A percentile compares a stretch with the other conserved stretches of the same genome.
Conservation (phyloP, 2,797 vertebrate species). For the Mormyrus hasselquistii region DNA sequence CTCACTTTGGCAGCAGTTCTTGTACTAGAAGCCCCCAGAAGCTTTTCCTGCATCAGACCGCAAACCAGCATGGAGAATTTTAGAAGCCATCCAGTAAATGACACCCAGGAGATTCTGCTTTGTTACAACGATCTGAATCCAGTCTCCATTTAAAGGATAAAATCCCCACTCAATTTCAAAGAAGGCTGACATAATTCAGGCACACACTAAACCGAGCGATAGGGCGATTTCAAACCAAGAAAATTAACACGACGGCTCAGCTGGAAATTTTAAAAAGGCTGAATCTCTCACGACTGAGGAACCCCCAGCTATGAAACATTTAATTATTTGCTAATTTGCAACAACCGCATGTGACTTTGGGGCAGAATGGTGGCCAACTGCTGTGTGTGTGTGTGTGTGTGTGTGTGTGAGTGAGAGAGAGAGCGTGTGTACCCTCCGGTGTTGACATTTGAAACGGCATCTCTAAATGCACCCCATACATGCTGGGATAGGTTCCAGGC, state of each 20-base stretch:
- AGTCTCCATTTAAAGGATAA: not conserved
- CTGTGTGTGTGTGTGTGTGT: too few species aligned
- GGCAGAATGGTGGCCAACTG: not conserved
- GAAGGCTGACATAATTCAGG: not conserved
- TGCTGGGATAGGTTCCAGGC: not conserved
- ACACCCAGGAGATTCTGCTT: not conserved
- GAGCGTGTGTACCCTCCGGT: not conserved
- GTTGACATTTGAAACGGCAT: not conserved
- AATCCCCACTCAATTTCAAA: not conserved
- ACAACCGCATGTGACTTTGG: not conserved
- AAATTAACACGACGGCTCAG: not conserved
- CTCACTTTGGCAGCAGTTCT: not conserved
- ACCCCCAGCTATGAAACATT: not conserved
- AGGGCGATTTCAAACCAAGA: not conserved
- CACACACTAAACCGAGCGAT: not conserved
- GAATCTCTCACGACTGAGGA: not conserved
- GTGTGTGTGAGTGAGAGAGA: too few species aligned
- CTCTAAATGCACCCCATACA: not conserved
- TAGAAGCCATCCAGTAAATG: not conserved
- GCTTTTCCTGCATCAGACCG: not conserved
- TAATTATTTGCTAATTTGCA: not conserved
- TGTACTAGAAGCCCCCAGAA: not conserved
- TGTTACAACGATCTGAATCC: not conserved
- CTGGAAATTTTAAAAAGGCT: not conserved
- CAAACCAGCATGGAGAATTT: not conserved